Percentiles rank a stretch among this genome's conserved stretches.
Evolutionary conservation across 2,113 vertebrate genomes (phyloP).

Genomic region (Syngnathus scovelli): DNA sequence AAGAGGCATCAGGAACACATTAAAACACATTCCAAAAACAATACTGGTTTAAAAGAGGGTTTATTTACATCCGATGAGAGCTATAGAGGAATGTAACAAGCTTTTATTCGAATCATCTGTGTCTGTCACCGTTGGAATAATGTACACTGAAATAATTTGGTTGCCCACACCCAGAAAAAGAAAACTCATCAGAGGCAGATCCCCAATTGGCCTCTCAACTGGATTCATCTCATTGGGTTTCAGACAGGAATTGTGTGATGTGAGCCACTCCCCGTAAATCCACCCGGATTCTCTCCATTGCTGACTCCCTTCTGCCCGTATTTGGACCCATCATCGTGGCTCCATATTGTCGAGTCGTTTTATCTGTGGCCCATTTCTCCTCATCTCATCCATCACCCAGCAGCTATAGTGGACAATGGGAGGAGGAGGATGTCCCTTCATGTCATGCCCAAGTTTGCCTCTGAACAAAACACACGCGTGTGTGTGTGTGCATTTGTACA

Average conservation of each 20-base stretch:
- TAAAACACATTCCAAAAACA: neutral
- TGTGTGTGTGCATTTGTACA: constrained; percentile 12
- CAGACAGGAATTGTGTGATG: constrained; percentile 30
- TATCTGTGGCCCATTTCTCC: constrained; percentile 54
- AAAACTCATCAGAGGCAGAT: constrained; percentile 58
- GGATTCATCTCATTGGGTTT: constrained; percentile 46
- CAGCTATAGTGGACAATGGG: constrained; percentile 39
- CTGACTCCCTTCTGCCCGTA: constrained; percentile 17
- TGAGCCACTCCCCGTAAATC: constrained; percentile 39
- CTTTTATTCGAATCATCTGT: neutral
- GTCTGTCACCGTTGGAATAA: neutral
- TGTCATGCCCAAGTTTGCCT: constrained; percentile 59
- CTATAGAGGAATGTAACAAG: neutral
- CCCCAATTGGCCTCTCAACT: constrained; percentile 32
- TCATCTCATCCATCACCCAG: constrained; percentile 49
- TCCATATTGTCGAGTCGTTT: constrained; percentile 43
- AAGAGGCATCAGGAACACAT: neutral
- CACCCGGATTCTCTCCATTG: constrained; percentile 19
- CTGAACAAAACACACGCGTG: constrained; percentile 37
- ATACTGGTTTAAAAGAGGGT: neutral
- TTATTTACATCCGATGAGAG: neutral
- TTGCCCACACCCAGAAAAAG: constrained; percentile 52
- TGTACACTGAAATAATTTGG: too few species aligned
- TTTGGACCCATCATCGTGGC: constrained; percentile 41
- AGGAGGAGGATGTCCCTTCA: constrained; percentile 52